Conservation (phyloP, 2,888 invertebrate genomes). For the Chalcosyrphus nemorum region DNA sequence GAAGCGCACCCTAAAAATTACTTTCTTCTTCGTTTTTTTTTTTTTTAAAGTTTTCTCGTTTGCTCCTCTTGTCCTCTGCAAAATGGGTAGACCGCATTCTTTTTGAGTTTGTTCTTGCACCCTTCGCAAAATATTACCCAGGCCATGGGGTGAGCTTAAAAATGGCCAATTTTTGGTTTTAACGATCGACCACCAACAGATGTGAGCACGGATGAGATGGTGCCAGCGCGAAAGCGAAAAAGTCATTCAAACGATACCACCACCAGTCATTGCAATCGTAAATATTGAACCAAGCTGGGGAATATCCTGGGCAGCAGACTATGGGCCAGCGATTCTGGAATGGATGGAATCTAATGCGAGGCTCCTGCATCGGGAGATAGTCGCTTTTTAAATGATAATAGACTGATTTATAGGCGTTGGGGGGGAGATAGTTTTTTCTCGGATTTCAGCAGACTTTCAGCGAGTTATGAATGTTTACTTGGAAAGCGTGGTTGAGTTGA, state of each 20-base stretch:
- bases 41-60: constrained; percentile 57
- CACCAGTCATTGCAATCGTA: constrained; percentile 22
- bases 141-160: constrained; percentile 58
- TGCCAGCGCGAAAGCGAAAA: neutral
- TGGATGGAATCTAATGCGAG: no score
- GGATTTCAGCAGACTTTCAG: no score
- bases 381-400: no score
- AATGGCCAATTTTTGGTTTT: constrained; percentile 71
- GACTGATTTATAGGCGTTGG: no score
- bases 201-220: constrained; percentile 34
- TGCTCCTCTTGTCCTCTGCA: neutral
- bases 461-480: no score
- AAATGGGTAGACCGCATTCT: constrained; percentile 49
- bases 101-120: constrained; percentile 29
- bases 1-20: constrained; percentile 37
- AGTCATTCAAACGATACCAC: constrained; percentile 13
- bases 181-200: constrained; percentile 71
- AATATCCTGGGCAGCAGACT: neutral
- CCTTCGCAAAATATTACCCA: constrained; percentile 46
- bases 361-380: no score
- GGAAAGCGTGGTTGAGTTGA: no score
- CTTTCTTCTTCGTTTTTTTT: constrained; percentile 32
- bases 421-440: no score
- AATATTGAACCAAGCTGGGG: constrained; percentile 1
- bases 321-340: no score